Conservation (phyloP, 2,797 vertebrate species). For the Myripristis murdjan region DNA sequence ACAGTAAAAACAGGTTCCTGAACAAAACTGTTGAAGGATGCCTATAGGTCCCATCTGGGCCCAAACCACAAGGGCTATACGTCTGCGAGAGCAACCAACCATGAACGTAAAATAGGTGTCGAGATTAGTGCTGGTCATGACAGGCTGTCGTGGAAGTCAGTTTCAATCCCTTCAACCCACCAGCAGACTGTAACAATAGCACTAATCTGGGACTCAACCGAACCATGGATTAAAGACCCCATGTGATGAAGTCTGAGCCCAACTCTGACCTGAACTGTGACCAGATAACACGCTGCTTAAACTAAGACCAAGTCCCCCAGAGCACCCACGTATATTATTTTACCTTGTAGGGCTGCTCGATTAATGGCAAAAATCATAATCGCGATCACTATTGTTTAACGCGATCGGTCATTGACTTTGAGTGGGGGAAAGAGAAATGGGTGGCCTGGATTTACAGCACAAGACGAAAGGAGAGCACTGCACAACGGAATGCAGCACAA, state of each 20-base stretch:
- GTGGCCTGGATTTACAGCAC: too few species aligned
- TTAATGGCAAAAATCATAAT: too few species aligned
- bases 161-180: conserved; percentile 73
- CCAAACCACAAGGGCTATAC: conserved; percentile 21
- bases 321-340: conserved; percentile 34
- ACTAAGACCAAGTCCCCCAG: conserved; percentile 40
- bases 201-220: conserved; percentile 76
- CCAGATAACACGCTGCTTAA: conserved; percentile 63
- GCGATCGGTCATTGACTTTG: too few species aligned
- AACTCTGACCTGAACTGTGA: conserved; percentile 76
- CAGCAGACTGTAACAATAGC: conserved; percentile 78
- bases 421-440: too few species aligned
- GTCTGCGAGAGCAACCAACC: conserved; percentile 50
- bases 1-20: conserved; percentile 38
- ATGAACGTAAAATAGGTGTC: conserved; percentile 69
- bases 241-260: conserved; percentile 79
- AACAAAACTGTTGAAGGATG: conserved; percentile 22
- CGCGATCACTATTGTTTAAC: too few species aligned
- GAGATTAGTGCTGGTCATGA: conserved; percentile 72
- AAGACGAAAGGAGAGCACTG: too few species aligned
- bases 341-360: too few species aligned
- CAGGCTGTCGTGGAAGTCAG: conserved; percentile 75
- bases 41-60: conserved; percentile 16
- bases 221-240: conserved; percentile 79
- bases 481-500: too few species aligned